Percentiles rank a stretch among this genome's conserved stretches.
These are phyloP conservation scores for Dendrolimus houi DNA, from an alignment of 2,888 invertebrate species.

Conservation along the genomic window DNA sequence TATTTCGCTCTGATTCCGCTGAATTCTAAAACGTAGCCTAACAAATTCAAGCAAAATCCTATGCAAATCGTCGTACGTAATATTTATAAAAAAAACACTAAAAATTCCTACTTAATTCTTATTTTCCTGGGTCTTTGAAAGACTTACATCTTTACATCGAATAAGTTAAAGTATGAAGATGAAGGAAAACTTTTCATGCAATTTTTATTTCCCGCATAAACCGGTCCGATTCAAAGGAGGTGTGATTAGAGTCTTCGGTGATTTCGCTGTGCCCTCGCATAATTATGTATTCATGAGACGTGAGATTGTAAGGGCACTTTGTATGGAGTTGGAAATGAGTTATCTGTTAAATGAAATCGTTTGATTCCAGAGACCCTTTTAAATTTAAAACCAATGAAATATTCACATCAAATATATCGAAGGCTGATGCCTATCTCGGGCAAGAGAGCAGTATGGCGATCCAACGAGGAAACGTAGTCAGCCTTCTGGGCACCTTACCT, in stretches of 20 bases:
- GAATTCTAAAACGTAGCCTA: no score
- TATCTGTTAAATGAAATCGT: not conserved
- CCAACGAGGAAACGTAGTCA: no score
- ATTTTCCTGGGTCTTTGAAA: no score
- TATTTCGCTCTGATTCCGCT: no score
- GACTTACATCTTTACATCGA: no score
- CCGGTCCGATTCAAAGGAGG: slow-evolving; percentile 8
- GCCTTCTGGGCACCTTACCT: no score
- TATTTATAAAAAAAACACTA: no score
- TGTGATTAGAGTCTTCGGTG: slow-evolving; percentile 27
- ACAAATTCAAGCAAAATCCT: no score
- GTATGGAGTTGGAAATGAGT: slow-evolving; percentile 4
- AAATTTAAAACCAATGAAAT: not conserved
- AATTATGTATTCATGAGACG: slow-evolving; percentile 19
- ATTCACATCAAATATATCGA: not conserved
- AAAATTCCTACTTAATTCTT: no score
- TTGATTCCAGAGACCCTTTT: not conserved
- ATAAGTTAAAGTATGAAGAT: not conserved
- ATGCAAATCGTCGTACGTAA: no score
- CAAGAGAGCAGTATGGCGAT: no score
- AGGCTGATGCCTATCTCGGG: not conserved
- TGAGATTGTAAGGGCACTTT: slow-evolving; percentile 12
- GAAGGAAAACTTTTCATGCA: not conserved
- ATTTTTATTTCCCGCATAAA: not conserved
- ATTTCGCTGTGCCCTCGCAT: slow-evolving; percentile 23